phyloP scores from a whole-genome alignment of 37 sponge, comb jelly and placozoan species.

The Beroe ovata region DNA sequence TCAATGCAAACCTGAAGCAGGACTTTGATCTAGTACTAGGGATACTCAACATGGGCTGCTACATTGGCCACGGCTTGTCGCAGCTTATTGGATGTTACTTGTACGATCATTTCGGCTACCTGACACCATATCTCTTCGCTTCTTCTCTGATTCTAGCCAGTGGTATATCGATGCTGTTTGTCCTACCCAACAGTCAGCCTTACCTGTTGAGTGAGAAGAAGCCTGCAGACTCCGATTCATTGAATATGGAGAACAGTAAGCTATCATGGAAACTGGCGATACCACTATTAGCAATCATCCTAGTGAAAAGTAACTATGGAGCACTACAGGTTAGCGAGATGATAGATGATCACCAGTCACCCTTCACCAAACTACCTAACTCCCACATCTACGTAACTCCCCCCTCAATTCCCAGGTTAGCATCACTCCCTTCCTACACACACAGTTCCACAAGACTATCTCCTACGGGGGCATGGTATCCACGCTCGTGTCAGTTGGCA shows the following conservation, averaged over 20 bases:
- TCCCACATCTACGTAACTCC: not conserved
- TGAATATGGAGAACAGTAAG: not conserved
- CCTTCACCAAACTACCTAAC: too few relatives aligned
- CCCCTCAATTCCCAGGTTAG: constrained; percentile 18
- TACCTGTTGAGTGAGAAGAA: constrained; percentile 2
- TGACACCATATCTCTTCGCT: not conserved
- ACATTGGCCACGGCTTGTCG: not conserved
- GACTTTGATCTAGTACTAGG: constrained; percentile 28
- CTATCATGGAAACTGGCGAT: not conserved
- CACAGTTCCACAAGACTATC: constrained; percentile 45
- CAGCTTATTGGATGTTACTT: constrained; percentile 10
- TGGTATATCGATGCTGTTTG: not conserved
- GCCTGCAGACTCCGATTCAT: not conserved
- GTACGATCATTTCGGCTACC: constrained; percentile 31
- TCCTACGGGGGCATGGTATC: constrained; percentile 20
- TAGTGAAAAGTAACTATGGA: constrained; percentile 38
- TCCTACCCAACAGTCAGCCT: not conserved
- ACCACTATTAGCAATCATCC: constrained; percentile 7
- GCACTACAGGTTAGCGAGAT: constrained; percentile 2
- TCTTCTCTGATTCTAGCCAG: not conserved
- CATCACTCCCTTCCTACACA: constrained; percentile 29
- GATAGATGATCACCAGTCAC: not conserved
- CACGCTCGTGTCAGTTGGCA: constrained; percentile 47
- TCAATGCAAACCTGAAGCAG: not conserved
- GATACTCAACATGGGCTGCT: constrained; percentile 5